Percentiles rank a stretch among this genome's conserved stretches.
phyloP scores from a whole-genome alignment of 2,888 invertebrate species.

The Lomographa bimaculata region DNA sequence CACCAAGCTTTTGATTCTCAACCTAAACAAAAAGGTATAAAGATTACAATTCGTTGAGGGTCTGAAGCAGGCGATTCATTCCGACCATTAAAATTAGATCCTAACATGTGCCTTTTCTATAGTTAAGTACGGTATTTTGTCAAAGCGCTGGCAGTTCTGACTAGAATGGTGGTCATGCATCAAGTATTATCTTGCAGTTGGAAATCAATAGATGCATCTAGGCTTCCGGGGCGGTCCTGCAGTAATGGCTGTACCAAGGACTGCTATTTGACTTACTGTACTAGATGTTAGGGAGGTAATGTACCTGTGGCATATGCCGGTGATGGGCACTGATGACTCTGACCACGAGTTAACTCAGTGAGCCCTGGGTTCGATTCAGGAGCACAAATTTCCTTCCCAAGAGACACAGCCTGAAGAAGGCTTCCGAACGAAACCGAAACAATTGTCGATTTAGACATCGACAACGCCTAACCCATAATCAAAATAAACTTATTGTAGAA shows the following conservation, averaged over 20 bases:
- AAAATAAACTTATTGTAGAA: too few relatives aligned
- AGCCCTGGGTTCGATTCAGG: too few relatives aligned
- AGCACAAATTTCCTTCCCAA: too few relatives aligned
- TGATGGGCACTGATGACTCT: too few relatives aligned
- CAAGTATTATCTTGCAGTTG: slow-evolving; percentile 39
- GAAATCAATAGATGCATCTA: slow-evolving; percentile 46
- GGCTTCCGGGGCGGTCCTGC: slow-evolving; percentile 40
- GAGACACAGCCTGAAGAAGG: too few relatives aligned
- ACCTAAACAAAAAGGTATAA: slow-evolving; percentile 1
- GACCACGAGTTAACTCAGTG: too few relatives aligned
- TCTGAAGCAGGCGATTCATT: slow-evolving; percentile 1
- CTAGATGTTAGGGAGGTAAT: slow-evolving; percentile 2
- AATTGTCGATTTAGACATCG: too few relatives aligned
- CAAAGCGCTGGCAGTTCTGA: slow-evolving; percentile 33
- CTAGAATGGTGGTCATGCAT: slow-evolving; percentile 38
- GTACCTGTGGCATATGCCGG: too few relatives aligned
- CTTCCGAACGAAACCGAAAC: too few relatives aligned
- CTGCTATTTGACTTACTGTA: slow-evolving; percentile 23
- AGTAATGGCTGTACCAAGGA: slow-evolving; percentile 28
- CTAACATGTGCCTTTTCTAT: slow-evolving; percentile 14
- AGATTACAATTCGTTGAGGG: slow-evolving; percentile 2
- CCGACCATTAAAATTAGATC: slow-evolving; percentile 35
- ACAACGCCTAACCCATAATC: too few relatives aligned
- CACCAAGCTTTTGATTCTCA: slow-evolving; percentile 11
- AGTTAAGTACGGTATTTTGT: slow-evolving; percentile 33